Conservation (phyloP, 2,888 invertebrate species). For the Miltochrista miniata region DNA sequence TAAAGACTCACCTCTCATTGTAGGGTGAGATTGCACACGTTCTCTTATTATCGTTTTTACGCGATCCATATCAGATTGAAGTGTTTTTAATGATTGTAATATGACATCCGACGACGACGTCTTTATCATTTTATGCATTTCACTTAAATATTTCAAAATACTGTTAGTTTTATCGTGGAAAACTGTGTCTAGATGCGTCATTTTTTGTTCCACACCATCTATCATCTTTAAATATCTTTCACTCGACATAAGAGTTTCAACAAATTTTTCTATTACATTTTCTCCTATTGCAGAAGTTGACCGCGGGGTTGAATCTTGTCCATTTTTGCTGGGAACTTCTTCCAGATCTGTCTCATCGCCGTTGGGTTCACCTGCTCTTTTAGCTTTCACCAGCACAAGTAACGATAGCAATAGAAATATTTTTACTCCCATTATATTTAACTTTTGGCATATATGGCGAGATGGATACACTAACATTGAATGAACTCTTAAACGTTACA, state of each 20-base stretch:
- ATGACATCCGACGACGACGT: conserved; percentile 11
- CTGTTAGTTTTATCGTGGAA: conserved; percentile 61
- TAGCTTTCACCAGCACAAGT: neutral
- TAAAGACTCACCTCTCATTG: conserved; percentile 49
- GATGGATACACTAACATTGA: neutral
- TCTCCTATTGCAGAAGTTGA: conserved; percentile 45
- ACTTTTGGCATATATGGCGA: neutral
- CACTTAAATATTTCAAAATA: conserved; percentile 62
- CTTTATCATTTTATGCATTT: conserved; percentile 46
- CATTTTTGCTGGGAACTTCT: neutral
- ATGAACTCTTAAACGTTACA: conserved; percentile 1
- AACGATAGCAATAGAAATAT: conserved; percentile 3
- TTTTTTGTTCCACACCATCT: conserved; percentile 60
- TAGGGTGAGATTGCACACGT: conserved; percentile 33
- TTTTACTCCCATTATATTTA: conserved; percentile 3
- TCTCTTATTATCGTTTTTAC: conserved; percentile 23
- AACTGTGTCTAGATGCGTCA: conserved; percentile 58
- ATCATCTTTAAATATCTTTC: conserved; percentile 68
- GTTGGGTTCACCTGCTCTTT: neutral
- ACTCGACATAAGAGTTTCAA: conserved; percentile 66
- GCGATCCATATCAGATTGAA: conserved; percentile 24
- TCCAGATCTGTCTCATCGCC: neutral
- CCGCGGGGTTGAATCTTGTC: conserved; percentile 10
- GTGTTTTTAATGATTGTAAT: conserved; percentile 11
- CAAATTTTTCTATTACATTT: conserved; percentile 65